Evolutionary conservation across 1,140 invertebrate genomes (phyloP), one percentile per base, ranked within the genome.

Genomic region (Gerris buenoi): DNA sequence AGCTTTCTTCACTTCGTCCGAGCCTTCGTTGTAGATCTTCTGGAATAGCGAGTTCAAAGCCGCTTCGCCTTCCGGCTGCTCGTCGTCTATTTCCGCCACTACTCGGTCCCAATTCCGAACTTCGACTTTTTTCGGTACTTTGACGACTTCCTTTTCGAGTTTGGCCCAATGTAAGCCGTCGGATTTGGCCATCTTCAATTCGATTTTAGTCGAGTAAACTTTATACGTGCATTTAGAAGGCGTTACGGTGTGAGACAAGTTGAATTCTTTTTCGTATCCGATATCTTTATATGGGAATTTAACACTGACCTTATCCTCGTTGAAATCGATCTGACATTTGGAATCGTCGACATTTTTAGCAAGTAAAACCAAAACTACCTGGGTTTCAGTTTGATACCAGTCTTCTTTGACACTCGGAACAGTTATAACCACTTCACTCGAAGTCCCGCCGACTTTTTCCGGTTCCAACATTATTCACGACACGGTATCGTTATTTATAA

Each of bases 31-130:
- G 79, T 99, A 99, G 72, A 99, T 98, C 75, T 97, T 88, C 79
- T 95, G 88, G 76, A 99, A 99, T 1, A 99, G 80, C 56, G 86
- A 82, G 76, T 95, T 94, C 0, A 99, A 79, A 2, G 93, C 95
- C 33, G 87, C 88, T 73, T 97, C 93, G 1, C 91, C 93, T 77
- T 95, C 86, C 23, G 84, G 86, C 75, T 90, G 91, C 70, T 90
- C 92, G 73, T 90, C 87, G 74, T 88, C 88, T 69, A 94, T 91
- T 76, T 93, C 80, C 70, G 84, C 81, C 68, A 89, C 90, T 67
- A 96, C 78, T 76, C 90, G 88, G 75, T 91, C 84, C 93, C 93
- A 96, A 76, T 95, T 87, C 75, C 82, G 59, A 23, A 5, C 23
- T 56, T 84, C 67, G 81, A 82, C 68, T 82, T 29, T 67, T 27